These are phyloP conservation scores for Hyalella azteca DNA, from an alignment of 2,888 invertebrate genomes.

Conservation along the genomic window DNA sequence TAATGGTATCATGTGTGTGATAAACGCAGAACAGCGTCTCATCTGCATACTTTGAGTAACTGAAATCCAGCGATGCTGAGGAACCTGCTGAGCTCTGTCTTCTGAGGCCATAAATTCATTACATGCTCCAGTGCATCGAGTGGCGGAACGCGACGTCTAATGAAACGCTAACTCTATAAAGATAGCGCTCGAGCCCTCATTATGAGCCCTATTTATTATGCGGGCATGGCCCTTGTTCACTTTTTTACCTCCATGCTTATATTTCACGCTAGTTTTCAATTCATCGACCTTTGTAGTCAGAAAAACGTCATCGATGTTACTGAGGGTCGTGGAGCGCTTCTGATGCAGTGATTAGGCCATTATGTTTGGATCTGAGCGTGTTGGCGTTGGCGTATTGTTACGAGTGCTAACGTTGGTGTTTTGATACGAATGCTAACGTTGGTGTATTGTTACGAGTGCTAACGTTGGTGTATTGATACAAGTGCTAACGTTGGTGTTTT, in stretches of 20 bases:
- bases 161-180: constrained; percentile 37
- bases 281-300: constrained; percentile 9
- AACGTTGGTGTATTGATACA: too few relatives aligned
- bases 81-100: constrained; percentile 6
- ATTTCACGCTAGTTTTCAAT: constrained; percentile 25
- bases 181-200: constrained; percentile 35
- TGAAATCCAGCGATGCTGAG: constrained; percentile 33
- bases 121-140: constrained; percentile 36
- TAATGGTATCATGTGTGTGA: constrained; percentile 26
- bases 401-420: too few relatives aligned
- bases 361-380: too few relatives aligned
- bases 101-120: constrained; percentile 31
- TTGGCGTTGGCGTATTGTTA: too few relatives aligned
- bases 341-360: too few relatives aligned
- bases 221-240: constrained; percentile 24
- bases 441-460: too few relatives aligned
- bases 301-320: constrained; percentile 22
- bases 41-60: constrained; percentile 34
- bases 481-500: too few relatives aligned
- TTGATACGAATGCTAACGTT: too few relatives aligned
- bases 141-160: constrained; percentile 33
- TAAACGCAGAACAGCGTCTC: constrained; percentile 32
- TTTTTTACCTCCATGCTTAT: constrained; percentile 16
- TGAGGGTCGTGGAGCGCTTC: constrained; percentile 1
- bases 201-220: constrained; percentile 33